Conservation (phyloP, 1,140 invertebrate genomes). For the Coelopa frigida region DNA sequence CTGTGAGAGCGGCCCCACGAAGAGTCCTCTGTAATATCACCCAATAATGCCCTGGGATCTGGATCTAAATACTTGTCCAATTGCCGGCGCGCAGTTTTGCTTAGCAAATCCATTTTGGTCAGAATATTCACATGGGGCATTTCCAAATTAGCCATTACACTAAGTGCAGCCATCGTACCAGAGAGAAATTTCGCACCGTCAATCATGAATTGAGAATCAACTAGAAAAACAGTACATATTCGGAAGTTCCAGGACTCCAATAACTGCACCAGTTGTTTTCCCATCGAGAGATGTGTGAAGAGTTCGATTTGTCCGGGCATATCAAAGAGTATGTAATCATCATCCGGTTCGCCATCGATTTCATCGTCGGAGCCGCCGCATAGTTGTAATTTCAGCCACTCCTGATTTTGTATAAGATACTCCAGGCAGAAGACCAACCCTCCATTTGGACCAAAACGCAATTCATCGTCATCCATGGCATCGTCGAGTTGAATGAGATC, state of each 20-base stretch:
- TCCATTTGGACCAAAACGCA: slow-evolving; percentile 96
- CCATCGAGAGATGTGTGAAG: slow-evolving; percentile 91
- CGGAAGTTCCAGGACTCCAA: slow-evolving; percentile 84
- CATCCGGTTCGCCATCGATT: slow-evolving; percentile 55
- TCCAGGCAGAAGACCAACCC: slow-evolving; percentile 96
- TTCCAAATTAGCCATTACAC: slow-evolving; percentile 94
- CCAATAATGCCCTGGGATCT: slow-evolving; percentile 67
- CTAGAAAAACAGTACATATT: slow-evolving; percentile 84
- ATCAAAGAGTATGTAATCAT: slow-evolving; percentile 97
- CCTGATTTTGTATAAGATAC: slow-evolving; percentile 82
- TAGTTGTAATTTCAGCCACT: slow-evolving; percentile 84
- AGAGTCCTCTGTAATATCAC: slow-evolving; percentile 50
- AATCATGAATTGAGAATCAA: slow-evolving; percentile 96
- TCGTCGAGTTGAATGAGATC: slow-evolving; percentile 93
- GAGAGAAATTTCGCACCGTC: slow-evolving; percentile 95
- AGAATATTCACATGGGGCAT: slow-evolving; percentile 90
- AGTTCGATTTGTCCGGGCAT: slow-evolving; percentile 98
- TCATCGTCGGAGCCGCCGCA: slow-evolving; percentile 47
- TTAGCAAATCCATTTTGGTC: slow-evolving; percentile 92
- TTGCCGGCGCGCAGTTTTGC: slow-evolving; percentile 68
- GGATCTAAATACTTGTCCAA: slow-evolving; percentile 81
- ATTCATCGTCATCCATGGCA: slow-evolving; percentile 91
- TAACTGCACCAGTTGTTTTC: slow-evolving; percentile 72
- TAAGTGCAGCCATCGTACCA: slow-evolving; percentile 87
- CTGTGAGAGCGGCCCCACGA: slow-evolving; percentile 70